phyloP scores from a whole-genome alignment of 1,140 invertebrate species.

The Drosophila arawakana region DNA sequence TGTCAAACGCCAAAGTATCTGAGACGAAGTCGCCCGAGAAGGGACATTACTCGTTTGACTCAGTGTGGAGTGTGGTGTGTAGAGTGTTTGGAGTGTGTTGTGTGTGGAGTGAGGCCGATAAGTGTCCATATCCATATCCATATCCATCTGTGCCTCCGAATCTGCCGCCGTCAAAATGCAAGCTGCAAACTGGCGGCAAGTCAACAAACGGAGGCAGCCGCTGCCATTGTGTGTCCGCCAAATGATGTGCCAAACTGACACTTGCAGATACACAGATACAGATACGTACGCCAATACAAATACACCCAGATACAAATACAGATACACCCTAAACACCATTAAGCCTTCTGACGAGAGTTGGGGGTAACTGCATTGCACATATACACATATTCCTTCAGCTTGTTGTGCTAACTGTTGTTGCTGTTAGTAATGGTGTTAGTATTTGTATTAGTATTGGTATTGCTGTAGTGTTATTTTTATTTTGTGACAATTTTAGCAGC shows the following conservation, averaged over 20 bases:
- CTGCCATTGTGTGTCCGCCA: constrained; percentile 71
- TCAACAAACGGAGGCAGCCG: constrained; percentile 73
- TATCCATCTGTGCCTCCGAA: constrained; percentile 55
- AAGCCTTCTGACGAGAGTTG: constrained; percentile 44
- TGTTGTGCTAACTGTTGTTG: neutral
- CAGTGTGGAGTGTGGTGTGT: neutral
- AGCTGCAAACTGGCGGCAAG: constrained; percentile 48
- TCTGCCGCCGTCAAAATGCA: constrained; percentile 80
- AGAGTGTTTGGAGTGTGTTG: neutral
- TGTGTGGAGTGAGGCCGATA: constrained; percentile 10
- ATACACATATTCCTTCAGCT: neutral
- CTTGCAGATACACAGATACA: constrained; percentile 74
- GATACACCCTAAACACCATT: constrained; percentile 71
- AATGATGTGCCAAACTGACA: constrained; percentile 81
- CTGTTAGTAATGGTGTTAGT: constrained; percentile 1
- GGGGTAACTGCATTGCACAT: neutral
- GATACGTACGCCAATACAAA: constrained; percentile 42
- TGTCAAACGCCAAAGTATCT: constrained; percentile 55
- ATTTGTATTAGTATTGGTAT: constrained; percentile 10
- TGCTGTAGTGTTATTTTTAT: constrained; percentile 66
- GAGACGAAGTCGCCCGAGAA: constrained; percentile 10
- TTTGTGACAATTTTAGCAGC: constrained; percentile 78
- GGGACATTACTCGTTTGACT: neutral
- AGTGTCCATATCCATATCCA: constrained; percentile 51
- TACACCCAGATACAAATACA: constrained; percentile 76